Base-by-base conservation (phyloP, 2,797 vertebrate species). In the Pampus argenteus region DNA sequence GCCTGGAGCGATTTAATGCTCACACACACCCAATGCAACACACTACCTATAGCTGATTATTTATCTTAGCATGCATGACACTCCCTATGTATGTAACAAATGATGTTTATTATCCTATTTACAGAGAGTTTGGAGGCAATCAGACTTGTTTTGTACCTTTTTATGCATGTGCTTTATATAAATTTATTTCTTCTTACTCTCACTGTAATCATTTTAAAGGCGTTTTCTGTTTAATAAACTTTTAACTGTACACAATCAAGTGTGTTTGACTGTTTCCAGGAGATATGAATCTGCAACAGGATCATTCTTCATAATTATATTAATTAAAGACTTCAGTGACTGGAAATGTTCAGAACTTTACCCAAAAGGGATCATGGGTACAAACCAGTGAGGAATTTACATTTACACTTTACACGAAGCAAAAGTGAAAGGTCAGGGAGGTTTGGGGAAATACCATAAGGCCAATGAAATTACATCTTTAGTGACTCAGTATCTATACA, bases 91-190 rank as follows among this genome's bases (percentile, higher is more conserved):
- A 86, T 90, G 82, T 84, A 85, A 66, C 76, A 86, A 76, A 71
- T 79, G 48, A 71, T 77, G 65, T 81, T 78, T 80, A 82, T 85
- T 84, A 79, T 85, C 58, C 40, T 89, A 84, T 89, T 89, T 85
- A 84, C 89, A 88, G 78, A 74, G 62, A 88, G 64, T 83, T 89
- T 83, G 72, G 71, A 91, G 23, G 63, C 79, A 80, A 69, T 85
- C 76, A 85, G 57, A 73, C 56, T 76, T 84, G 52, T 88, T 91
- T 91, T 89, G 63, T 86, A 88, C 83, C 62, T 86, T 86, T 87
- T 85, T 91, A 91, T 93, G 92, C 92, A 92, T 93, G 91, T 88
- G 77, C 79, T 91, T 87, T 88, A 86, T 89, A 91, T 85, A 69
- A 63, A 86, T 83, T 49, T 72, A 77, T 79, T 77, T 78, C 50